Evolutionary conservation across 2,888 invertebrate genomes (phyloP), one percentile per base, ranked within the genome.

Genomic region (Apodemia zela): DNA sequence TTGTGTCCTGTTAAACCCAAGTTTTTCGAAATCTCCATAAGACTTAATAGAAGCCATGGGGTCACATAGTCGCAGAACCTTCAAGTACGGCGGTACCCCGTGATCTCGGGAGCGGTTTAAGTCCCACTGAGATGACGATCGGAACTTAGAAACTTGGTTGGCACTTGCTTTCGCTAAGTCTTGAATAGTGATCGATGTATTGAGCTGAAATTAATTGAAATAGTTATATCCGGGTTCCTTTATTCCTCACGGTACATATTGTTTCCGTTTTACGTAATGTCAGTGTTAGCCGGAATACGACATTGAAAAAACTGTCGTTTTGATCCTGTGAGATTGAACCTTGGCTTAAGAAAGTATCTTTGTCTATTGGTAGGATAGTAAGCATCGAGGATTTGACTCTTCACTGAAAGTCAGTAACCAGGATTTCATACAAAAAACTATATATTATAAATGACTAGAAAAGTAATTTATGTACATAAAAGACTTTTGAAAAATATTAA

Each of bases 51-150:
- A 77, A 1, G 88, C 78, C 75, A 94, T 91, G 0, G 90, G 89
- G 42, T 93, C 92, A 73, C 96, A 97, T 64, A 95, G 87, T 59
- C 94, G 92, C 49, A 96, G 75, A 63, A 94, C 95, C 18, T 94
- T 88, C 0, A 94, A 81, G 77, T 97, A 98, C 0, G 95, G 92
- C 0, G 97, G 93, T 3, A 97, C 89, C 0, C 97, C 97, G 72
- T 97, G 97, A 80, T 97, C 97, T 33, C 97, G 93, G 1, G 94
- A 81, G 25, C 93, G 87, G 71, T 89, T 85, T 72, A 93, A 85
- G 65, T 92, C 92, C 78, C 91, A 90, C 62, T 85, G 85, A 1
- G 82, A 80, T n/a, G 92, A 85, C 4, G 81, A 84, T 0, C 91
- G 80, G 77, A 94, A 93, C 63, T 93, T 87, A 59, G 93, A 94